A percentile compares a stretch with the other conserved stretches of the same genome.
Evolutionary conservation across 2,888 invertebrate genomes (phyloP).

Genomic region (Apoderus coryli): DNA sequence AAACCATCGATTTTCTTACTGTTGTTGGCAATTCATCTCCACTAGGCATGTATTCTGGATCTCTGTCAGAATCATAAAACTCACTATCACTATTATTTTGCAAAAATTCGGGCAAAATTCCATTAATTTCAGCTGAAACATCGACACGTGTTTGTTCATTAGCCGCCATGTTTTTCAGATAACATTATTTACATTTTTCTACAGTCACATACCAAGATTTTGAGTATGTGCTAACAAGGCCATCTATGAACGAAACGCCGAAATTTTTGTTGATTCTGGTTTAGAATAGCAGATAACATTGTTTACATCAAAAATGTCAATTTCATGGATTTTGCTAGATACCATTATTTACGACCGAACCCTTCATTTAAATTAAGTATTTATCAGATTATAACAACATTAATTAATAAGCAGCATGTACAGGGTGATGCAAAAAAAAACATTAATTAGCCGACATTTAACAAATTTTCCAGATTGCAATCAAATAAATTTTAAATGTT

Average conservation of each 20-base stretch:
- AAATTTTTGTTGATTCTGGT: not conserved
- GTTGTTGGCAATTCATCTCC: not conserved
- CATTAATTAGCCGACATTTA: too few relatives aligned
- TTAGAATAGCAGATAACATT: not conserved
- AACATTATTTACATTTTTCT: not conserved
- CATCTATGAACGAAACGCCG: not conserved
- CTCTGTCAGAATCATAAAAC: constrained; percentile 1
- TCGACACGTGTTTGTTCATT: too few relatives aligned
- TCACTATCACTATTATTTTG: constrained; percentile 1
- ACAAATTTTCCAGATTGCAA: too few relatives aligned
- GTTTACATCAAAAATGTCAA: not conserved
- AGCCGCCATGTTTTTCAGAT: not conserved
- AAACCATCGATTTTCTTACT: too few relatives aligned
- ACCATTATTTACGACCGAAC: constrained; percentile 2
- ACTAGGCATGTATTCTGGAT: not conserved
- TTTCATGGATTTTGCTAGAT: not conserved
- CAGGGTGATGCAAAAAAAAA: too few relatives aligned
- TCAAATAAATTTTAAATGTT: too few relatives aligned
- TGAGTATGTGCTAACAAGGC: not conserved
- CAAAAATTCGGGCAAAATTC: too few relatives aligned
- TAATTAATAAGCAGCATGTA: too few relatives aligned
- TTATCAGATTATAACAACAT: too few relatives aligned
- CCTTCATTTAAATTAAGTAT: constrained; percentile 1
- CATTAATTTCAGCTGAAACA: too few relatives aligned
- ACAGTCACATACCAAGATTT: not conserved